Base-by-base conservation (phyloP, 2,797 vertebrate species). In the Danio jaintianensis region DNA sequence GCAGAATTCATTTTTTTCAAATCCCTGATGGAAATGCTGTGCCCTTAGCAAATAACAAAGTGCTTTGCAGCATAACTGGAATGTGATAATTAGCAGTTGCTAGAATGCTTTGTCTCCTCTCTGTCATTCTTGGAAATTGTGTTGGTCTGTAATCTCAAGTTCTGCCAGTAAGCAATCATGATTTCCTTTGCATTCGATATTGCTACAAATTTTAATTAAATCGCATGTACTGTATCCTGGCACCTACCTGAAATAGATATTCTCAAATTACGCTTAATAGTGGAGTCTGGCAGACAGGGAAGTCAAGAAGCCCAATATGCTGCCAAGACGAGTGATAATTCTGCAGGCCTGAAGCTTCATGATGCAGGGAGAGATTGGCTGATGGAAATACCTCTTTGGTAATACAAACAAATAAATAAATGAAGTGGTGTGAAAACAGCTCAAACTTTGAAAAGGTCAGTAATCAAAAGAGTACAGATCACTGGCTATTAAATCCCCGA, bases 381-480 rank as follows among this genome's bases (percentile, higher is more conserved):
- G 11, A 20, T 40, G 1, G 4, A 56, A 81, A 82, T 20, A 29
- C 42, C n/a, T 53, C 56, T 12, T 12, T 13, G 69, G 18, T 59
- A 73, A 66, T 63, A 64, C 70, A 74, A 75, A 79, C 56, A 62
- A 55, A 75, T 29, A 61, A 47, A 47, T 18, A 56, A 59, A 29
- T 12, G 36, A 72, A 72, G 16, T 72, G 40, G 78, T 43, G 36
- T 36, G 0, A 12, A 79, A 71, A 72, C 52, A 61, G 47, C 38
- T 81, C 55, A 71, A 67, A 79, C 52, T 80, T 69, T 69, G 70
- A 68, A 82, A 86, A 86, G 82, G 80, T 83, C 82, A 83, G 69
- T 53, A 81, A 81, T 81, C 78, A 82, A 58, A 76, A 78, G 53
- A 75, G 52, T 71, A 53, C 47, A 69, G 50, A 53, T 62, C 69